Conservation (phyloP, 2,888 invertebrate genomes). For the Noctua pronuba region DNA sequence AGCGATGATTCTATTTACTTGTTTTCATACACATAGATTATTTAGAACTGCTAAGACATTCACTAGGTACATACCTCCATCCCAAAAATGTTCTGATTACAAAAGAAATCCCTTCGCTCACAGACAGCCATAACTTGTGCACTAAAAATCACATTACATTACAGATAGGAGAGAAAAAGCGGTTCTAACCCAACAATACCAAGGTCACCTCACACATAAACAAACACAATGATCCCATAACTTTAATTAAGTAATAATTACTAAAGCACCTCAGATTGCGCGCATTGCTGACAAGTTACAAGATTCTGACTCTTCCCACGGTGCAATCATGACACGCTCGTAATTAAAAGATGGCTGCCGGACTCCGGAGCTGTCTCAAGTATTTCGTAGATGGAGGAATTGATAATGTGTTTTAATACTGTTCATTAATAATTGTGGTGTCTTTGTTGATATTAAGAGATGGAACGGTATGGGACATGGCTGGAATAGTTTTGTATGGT, state of each 20-base stretch:
- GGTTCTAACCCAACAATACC: not conserved
- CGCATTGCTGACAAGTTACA: conserved; percentile 28
- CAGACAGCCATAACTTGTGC: not conserved
- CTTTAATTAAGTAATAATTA: conserved; percentile 43
- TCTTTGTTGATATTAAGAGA: conserved; percentile 3
- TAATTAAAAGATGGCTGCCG: conserved; percentile 20
- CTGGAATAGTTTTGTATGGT: conserved; percentile 10
- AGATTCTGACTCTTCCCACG: conserved; percentile 48
- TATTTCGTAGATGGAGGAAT: conserved; percentile 45
- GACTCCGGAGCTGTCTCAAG: conserved; percentile 1
- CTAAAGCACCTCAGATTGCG: conserved; percentile 19
- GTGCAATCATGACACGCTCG: conserved; percentile 23
- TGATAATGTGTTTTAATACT: conserved; percentile 36
- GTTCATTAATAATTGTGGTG: conserved; percentile 29
- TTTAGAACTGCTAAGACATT: not conserved
- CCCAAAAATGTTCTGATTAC: not conserved
- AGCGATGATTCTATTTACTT: not conserved
- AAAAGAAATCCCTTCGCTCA: not conserved
- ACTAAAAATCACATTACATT: not conserved
- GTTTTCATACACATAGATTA: not conserved
- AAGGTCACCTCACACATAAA: conserved; percentile 29
- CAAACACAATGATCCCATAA: conserved; percentile 47
- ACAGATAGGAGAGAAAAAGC: not conserved
- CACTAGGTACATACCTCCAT: not conserved
- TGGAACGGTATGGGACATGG: not conserved